Evolutionary conservation across 1,140 invertebrate genomes (phyloP).

Genomic region (Heliconius hermathena): DNA sequence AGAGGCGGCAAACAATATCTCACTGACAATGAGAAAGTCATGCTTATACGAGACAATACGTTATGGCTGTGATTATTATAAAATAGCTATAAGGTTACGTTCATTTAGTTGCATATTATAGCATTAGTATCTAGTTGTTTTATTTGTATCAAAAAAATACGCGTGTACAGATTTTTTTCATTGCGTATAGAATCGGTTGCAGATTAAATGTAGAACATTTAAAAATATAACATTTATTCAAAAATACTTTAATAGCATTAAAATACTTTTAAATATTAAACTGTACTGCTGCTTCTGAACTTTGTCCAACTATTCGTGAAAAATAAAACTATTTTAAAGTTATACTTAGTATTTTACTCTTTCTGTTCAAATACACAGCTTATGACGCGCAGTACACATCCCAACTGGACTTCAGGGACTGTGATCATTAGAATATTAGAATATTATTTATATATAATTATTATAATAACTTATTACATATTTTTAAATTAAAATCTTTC

Average conservation of each 20-base stretch:
- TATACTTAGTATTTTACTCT: too few species aligned
- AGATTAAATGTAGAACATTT: too few species aligned
- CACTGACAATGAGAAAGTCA: slow-evolving; percentile 64
- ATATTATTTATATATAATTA: too few species aligned
- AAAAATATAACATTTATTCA: too few species aligned
- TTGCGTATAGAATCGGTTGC: neutral
- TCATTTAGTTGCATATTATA: neutral
- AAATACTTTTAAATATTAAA: too few species aligned
- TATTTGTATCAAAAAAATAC: neutral
- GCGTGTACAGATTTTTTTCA: neutral
- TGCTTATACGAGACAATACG: slow-evolving; percentile 20
- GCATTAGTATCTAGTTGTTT: neutral
- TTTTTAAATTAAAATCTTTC: neutral
- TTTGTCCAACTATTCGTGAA: too few species aligned
- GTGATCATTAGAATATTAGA: too few species aligned
- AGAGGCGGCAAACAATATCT: slow-evolving; percentile 70
- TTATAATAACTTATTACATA: too few species aligned
- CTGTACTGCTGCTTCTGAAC: too few species aligned
- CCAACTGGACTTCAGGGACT: neutral
- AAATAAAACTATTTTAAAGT: too few species aligned
- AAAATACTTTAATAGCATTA: too few species aligned
- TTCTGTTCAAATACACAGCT: too few species aligned
- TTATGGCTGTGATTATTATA: neutral
- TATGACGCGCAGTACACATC: neutral
- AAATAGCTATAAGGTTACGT: neutral